A percentile compares a stretch with the other conserved stretches of the same genome.
phyloP scores from a whole-genome alignment of 2,113 vertebrate species.

The Conger conger region DNA sequence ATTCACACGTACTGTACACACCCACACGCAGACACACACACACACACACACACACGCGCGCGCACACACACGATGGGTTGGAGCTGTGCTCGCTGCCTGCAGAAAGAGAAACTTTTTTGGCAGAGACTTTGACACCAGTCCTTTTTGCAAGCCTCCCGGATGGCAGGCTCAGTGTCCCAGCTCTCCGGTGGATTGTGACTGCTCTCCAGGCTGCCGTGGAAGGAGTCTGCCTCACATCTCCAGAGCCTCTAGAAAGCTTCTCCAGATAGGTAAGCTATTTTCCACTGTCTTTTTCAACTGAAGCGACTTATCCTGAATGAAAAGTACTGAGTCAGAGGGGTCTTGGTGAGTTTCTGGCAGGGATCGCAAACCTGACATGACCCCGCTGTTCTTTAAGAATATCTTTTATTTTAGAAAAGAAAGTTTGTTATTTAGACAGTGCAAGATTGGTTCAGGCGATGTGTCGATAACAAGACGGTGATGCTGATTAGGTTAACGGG shows the following conservation, averaged over 20 bases:
- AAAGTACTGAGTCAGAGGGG: neutral
- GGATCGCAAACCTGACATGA: neutral
- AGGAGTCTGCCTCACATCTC: neutral
- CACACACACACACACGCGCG: neutral
- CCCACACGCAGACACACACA: neutral
- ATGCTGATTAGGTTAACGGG: neutral
- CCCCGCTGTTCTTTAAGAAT: neutral
- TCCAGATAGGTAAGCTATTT: neutral
- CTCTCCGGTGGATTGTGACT: neutral
- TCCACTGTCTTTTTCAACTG: neutral
- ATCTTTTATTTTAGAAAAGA: neutral
- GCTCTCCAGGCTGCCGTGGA: neutral
- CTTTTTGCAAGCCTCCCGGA: conserved; percentile 19
- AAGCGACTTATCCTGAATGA: neutral
- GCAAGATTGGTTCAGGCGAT: neutral
- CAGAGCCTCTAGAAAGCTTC: neutral
- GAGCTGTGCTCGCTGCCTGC: neutral
- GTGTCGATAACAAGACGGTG: neutral
- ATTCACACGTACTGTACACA: conserved; percentile 31
- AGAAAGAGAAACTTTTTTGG: conserved; percentile 12
- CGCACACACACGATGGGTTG: neutral
- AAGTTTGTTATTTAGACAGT: neutral
- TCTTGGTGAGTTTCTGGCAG: neutral
- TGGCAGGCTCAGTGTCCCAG: neutral
- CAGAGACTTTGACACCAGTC: conserved; percentile 32